A percentile compares a stretch with the other conserved stretches of the same genome.
phyloP scores from a whole-genome alignment of 1,140 invertebrate genomes.

The Lysiphlebus fabarum region DNA sequence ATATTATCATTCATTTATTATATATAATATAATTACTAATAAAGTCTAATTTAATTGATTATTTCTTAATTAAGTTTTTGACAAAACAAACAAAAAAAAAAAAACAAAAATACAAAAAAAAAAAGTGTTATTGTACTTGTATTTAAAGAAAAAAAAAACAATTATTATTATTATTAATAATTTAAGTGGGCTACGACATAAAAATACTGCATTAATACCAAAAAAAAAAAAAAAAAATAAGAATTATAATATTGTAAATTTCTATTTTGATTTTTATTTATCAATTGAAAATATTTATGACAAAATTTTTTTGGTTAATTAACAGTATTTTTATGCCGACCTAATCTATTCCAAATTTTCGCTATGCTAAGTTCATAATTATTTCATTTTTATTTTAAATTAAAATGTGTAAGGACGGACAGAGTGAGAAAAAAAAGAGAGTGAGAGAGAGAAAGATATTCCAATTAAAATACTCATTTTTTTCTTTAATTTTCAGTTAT shows the following conservation, averaged over 20 bases:
- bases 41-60: slow-evolving; percentile 57
- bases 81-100: too few species aligned
- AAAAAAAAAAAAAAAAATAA: slow-evolving; percentile 4
- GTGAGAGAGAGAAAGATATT: slow-evolving; percentile 28
- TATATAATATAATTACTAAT: slow-evolving; percentile 54
- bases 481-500: slow-evolving; percentile 29
- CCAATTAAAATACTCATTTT: slow-evolving; percentile 34
- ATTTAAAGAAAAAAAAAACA: slow-evolving; percentile 20
- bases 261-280: background rate
- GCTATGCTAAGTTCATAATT: slow-evolving; percentile 43
- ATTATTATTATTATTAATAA: slow-evolving; percentile 28
- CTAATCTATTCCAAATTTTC: slow-evolving; percentile 44
- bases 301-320: slow-evolving; percentile 13
- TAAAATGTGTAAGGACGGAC: slow-evolving; percentile 32
- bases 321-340: slow-evolving; percentile 29
- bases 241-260: slow-evolving; percentile 1
- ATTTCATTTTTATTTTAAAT: slow-evolving; percentile 28
- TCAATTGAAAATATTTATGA: slow-evolving; percentile 7
- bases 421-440: background rate
- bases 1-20: slow-evolving; percentile 55
- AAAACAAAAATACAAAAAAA: slow-evolving; percentile 16
- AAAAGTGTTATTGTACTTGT: slow-evolving; percentile 42
- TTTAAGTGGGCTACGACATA: slow-evolving; percentile 26
- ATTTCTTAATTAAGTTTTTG: slow-evolving; percentile 56
- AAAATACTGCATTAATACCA: slow-evolving; percentile 22